phyloP scores from a whole-genome alignment of 1,140 invertebrate genomes.

The Bacillus rossius region DNA sequence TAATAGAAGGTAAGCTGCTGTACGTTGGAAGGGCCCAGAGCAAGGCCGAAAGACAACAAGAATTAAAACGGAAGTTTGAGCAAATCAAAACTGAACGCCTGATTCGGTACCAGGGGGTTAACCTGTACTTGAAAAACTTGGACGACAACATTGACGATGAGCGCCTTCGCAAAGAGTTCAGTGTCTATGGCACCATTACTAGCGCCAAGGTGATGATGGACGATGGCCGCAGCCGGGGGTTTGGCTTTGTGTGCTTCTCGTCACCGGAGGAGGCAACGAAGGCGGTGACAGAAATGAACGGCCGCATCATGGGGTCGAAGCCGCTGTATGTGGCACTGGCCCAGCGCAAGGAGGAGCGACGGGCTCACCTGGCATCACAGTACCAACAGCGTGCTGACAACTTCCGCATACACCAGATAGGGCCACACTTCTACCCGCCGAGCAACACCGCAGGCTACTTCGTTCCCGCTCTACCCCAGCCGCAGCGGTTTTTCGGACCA shows the following conservation, averaged over 20 bases:
- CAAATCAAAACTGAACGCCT: constrained; percentile 55
- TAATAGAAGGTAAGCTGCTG: constrained; percentile 27
- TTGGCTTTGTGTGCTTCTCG: constrained; percentile 72
- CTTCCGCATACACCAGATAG: constrained; percentile 47
- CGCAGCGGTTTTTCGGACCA: constrained; percentile 28
- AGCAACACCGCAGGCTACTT: too few relatives aligned
- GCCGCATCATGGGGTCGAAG: constrained; percentile 59
- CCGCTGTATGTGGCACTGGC: constrained; percentile 70
- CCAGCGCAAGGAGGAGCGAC: constrained; percentile 67
- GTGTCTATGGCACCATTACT: constrained; percentile 60
- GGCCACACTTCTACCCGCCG: constrained; percentile 43
- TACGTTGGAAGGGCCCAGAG: constrained; percentile 64
- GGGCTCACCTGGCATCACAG: constrained; percentile 61
- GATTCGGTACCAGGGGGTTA: constrained; percentile 56
- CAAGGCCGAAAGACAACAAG: constrained; percentile 56
- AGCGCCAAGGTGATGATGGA: constrained; percentile 60
- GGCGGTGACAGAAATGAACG: constrained; percentile 70
- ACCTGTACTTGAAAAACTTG: constrained; percentile 70
- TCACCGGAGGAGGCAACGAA: constrained; percentile 68
- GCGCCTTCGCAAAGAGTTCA: constrained; percentile 57
- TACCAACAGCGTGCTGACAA: constrained; percentile 59
- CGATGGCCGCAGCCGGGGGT: constrained; percentile 54
- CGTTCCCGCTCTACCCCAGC: too few relatives aligned
- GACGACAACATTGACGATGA: constrained; percentile 66
- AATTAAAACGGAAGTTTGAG: constrained; percentile 58